phyloP scores from a whole-genome alignment of 2,113 vertebrate genomes.

The Equus przewalskii region DNA sequence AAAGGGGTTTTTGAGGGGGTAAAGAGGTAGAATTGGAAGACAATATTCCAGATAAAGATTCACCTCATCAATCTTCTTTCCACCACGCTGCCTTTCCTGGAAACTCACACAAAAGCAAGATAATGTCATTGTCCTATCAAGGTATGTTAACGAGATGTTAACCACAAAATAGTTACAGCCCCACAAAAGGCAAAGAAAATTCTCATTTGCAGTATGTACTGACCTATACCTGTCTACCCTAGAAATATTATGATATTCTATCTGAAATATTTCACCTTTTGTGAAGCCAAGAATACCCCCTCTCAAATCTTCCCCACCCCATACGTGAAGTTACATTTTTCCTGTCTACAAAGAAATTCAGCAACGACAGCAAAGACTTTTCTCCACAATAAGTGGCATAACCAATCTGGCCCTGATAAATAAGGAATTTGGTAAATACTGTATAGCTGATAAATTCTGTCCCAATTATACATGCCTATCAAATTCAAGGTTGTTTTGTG shows the following conservation, averaged over 20 bases:
- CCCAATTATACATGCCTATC: neutral
- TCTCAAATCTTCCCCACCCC: neutral
- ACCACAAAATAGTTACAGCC: slow-evolving; percentile 10
- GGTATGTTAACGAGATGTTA: slow-evolving; percentile 7
- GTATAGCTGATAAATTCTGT: neutral
- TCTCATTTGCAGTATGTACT: neutral
- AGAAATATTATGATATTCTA: neutral
- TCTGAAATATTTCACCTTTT: neutral
- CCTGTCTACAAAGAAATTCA: neutral
- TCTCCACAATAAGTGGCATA: neutral
- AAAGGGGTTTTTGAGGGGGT: neutral
- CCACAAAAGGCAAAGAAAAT: slow-evolving; percentile 19
- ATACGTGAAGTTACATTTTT: neutral
- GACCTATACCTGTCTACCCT: neutral
- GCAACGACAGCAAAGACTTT: neutral
- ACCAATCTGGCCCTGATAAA: neutral
- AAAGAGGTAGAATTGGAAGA: neutral
- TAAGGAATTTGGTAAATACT: neutral
- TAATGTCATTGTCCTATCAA: neutral
- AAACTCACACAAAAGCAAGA: slow-evolving; percentile 27
- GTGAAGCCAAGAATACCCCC: neutral
- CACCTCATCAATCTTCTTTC: neutral
- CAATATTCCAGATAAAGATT: neutral
- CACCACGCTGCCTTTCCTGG: neutral
- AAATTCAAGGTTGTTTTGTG: neutral